Conservation (phyloP, 2,888 invertebrate species). For the Tiliacea citrago region DNA sequence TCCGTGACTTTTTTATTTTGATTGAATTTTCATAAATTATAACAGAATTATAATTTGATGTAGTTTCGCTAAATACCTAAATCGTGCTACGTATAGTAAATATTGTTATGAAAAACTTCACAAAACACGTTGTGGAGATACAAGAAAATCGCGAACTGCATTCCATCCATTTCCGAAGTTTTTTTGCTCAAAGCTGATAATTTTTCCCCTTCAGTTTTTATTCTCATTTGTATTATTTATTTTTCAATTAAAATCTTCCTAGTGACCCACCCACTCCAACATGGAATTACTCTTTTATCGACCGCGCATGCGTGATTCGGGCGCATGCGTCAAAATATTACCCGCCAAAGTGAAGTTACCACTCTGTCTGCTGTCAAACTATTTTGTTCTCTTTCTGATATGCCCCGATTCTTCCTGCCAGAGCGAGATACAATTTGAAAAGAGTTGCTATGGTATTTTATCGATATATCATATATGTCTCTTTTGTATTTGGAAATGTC, state of each 20-base stretch:
- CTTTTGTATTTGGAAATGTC: conserved; percentile 11
- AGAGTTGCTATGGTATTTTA: conserved; percentile 4
- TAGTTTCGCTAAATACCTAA: no score
- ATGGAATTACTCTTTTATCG: conserved; percentile 52
- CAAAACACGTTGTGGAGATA: conserved; percentile 37
- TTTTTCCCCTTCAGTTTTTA: no score
- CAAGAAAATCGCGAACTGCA: conserved; percentile 37
- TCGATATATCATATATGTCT: not conserved
- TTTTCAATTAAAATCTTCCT: not conserved
- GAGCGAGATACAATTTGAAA: conserved; percentile 4
- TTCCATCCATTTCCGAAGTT: conserved; percentile 6
- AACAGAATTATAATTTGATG: no score
- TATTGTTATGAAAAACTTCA: no score
- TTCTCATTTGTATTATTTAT: not conserved
- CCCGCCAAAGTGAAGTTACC: conserved; percentile 38
- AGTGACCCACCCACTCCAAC: not conserved
- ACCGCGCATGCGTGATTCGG: conserved; percentile 54
- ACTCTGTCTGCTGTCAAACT: conserved; percentile 32
- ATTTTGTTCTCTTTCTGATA: conserved; percentile 34
- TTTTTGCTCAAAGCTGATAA: not conserved
- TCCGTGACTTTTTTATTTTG: no score
- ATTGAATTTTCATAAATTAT: no score
- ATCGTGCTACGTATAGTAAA: no score
- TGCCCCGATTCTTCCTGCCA: not conserved
- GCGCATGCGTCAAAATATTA: conserved; percentile 63